phyloP scores from a whole-genome alignment of 2,888 invertebrate species.

The Trichogramma evanescens region DNA sequence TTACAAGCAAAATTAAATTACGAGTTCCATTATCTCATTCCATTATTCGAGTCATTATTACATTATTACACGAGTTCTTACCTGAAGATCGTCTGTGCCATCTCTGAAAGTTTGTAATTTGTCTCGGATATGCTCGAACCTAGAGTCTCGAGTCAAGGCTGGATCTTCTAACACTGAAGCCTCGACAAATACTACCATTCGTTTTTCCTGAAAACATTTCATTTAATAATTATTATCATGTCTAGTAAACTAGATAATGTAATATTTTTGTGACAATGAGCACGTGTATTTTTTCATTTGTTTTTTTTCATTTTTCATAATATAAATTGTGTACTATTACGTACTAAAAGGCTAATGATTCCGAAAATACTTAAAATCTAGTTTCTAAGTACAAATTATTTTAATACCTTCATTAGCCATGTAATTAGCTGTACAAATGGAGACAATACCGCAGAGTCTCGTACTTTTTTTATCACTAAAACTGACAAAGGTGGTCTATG shows the following conservation, averaged over 20 bases:
- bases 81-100: conserved; percentile 84
- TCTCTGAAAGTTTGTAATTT: conserved; percentile 79
- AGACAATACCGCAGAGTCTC: conserved; percentile 79
- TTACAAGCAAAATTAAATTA: neutral
- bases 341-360: conserved; percentile 4
- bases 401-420: conserved; percentile 78
- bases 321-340: too few relatives aligned
- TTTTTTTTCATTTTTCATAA: too few relatives aligned
- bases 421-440: conserved; percentile 89
- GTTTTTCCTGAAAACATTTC: conserved; percentile 67
- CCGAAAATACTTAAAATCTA: conserved; percentile 10
- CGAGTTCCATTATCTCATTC: neutral
- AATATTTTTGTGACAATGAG: neutral
- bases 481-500: conserved; percentile 95
- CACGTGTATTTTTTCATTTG: too few relatives aligned
- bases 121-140: conserved; percentile 71
- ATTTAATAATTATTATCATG: too few relatives aligned
- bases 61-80: conserved; percentile 13
- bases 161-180: conserved; percentile 83
- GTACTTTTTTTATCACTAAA: conserved; percentile 91
- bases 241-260: neutral
- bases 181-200: conserved; percentile 94
- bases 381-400: conserved; percentile 6
- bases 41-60: neutral
- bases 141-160: conserved; percentile 64